Conservation (phyloP, 1,140 invertebrate genomes). For the Spodoptera litura region DNA sequence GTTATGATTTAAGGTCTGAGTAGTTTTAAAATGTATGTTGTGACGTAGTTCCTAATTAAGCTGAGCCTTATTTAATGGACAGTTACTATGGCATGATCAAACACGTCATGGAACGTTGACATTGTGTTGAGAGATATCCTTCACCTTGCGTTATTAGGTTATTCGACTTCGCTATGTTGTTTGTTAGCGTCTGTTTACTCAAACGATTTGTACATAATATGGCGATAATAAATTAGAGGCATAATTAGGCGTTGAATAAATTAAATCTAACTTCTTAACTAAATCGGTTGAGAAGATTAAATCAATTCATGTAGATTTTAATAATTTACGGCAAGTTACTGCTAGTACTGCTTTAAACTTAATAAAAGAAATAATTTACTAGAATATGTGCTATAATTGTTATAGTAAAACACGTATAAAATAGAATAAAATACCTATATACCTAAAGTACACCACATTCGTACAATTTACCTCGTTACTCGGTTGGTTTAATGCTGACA, state of each 20-base stretch:
- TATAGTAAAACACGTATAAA: constrained; percentile 16
- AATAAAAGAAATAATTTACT: background rate
- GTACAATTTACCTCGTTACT: constrained; percentile 19
- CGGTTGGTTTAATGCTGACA: constrained; percentile 32
- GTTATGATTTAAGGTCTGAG: constrained; percentile 54
- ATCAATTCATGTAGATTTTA: too few relatives aligned
- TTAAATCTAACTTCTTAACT: constrained; percentile 7
- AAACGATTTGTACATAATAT: constrained; percentile 24
- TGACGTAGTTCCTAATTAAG: constrained; percentile 27
- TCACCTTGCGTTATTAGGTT: constrained; percentile 46
- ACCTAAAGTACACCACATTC: background rate
- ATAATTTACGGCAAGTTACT: background rate
- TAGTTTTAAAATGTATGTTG: background rate
- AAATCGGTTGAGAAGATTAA: background rate
- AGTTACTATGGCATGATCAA: constrained; percentile 54
- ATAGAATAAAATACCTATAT: background rate
- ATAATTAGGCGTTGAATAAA: background rate
- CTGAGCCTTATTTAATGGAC: constrained; percentile 35
- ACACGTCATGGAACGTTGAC: constrained; percentile 48
- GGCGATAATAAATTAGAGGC: constrained; percentile 14
- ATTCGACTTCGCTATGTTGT: constrained; percentile 17
- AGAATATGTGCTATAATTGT: background rate
- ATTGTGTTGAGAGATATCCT: constrained; percentile 43
- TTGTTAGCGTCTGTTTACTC: constrained; percentile 5
- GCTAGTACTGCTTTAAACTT: background rate